Evolutionary conservation across 2,888 invertebrate genomes (phyloP), one percentile per base, ranked within the genome.

Genomic region (Flabesymbios commensalis): DNA sequence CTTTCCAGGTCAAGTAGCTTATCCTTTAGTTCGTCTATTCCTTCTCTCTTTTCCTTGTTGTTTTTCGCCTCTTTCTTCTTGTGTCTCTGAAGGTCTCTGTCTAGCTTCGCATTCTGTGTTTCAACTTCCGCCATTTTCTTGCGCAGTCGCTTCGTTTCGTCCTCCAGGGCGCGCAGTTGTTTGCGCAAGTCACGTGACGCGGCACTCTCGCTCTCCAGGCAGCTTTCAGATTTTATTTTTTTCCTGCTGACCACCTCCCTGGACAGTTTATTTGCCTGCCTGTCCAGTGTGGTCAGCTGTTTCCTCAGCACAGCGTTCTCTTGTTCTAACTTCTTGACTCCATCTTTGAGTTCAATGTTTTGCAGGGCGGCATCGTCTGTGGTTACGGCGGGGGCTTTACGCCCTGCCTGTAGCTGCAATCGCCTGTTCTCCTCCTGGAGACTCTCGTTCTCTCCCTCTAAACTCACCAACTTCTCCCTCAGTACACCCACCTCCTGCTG

Each of bases 381-480:
- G 29, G 39, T 45, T 49, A 54, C 41, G 33, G 52, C 7, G 1
- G 56, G 65, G 17, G 57, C 58, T 5, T 19, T 28, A 26, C 72
- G 72, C 32, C 68, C 72, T 3, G 72, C 58, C n/a, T 57, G 26
- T 57, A 89, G 78, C 78, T 88, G 88, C 71, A 91, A 78, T 64
- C 88, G 87, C 73, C 89, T 90, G 75, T 91, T 91, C 81, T 92
- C 91, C 49, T 87, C 85, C 61, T 85, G 84, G 54, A 92, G 78
- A 80, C 89, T 90, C 68, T 92, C 91, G 76, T 91, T 91, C 75
- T 92, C 91, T 36, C 83, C 83, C 83, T 92, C 91, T 28, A 92
- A 54, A 22, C 42, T 24, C 22, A 26, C 55, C 17, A 58, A 33
- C 26, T 60, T 55, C 2, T 32, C 41, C 48, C 31, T 42, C n/a